phyloP scores from a whole-genome alignment of 1,140 invertebrate species.

The Diabrotica undecimpunctata region DNA sequence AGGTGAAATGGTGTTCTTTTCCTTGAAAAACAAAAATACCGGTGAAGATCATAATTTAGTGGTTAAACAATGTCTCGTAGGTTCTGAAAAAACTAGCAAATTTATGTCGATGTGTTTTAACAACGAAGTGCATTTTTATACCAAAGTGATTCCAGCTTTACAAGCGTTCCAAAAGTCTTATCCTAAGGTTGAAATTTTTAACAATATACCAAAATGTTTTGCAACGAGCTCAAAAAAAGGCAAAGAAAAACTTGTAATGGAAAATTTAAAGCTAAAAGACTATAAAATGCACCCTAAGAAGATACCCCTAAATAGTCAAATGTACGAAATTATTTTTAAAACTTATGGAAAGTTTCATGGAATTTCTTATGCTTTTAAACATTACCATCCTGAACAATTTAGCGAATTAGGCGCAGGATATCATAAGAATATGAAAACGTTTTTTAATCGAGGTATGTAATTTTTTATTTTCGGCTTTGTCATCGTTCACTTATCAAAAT shows the following conservation, averaged over 20 bases:
- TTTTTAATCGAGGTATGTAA: neutral
- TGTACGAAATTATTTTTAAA: conserved; percentile 21
- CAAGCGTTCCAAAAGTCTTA: neutral
- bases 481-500: too few species aligned
- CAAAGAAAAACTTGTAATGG: conserved; percentile 50
- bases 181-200: conserved; percentile 28
- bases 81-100: neutral
- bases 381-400: conserved; percentile 38
- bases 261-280: conserved; percentile 23
- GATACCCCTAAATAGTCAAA: conserved; percentile 14
- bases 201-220: conserved; percentile 9
- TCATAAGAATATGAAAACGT: neutral
- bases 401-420: conserved; percentile 4
- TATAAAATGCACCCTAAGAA: conserved; percentile 20
- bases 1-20: conserved; percentile 4
- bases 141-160: neutral
- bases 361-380: conserved; percentile 48
- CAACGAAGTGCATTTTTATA: conserved; percentile 14
- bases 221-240: conserved; percentile 37
- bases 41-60: conserved; percentile 4
- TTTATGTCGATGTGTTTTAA: neutral
- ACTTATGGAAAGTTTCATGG: conserved; percentile 29
- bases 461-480: too few species aligned
- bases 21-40: conserved; percentile 4
- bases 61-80: neutral